Conservation (phyloP, 2,888 invertebrate species). For the Athalia circularis region DNA sequence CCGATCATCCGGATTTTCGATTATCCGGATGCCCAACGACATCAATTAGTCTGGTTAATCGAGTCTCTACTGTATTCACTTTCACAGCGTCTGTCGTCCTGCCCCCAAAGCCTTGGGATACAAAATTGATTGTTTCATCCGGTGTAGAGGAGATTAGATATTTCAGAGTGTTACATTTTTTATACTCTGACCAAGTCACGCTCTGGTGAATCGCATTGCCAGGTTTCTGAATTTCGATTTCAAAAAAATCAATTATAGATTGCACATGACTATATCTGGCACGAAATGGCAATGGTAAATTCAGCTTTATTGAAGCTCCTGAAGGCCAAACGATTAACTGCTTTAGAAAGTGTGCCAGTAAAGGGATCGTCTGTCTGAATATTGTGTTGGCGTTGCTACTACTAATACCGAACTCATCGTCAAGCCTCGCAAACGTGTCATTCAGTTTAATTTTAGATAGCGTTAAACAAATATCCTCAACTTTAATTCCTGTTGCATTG, state of each 20-base stretch:
- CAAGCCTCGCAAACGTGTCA: conserved; percentile 50
- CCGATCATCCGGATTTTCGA: too few relatives aligned
- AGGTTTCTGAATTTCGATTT: conserved; percentile 62
- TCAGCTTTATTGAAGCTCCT: conserved; percentile 19
- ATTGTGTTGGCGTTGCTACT: conserved; percentile 47
- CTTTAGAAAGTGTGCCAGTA: conserved; percentile 47
- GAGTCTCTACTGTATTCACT: too few relatives aligned
- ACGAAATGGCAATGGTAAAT: conserved; percentile 50
- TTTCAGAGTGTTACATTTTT: conserved; percentile 63
- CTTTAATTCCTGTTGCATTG: conserved; percentile 19
- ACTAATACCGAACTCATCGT: conserved; percentile 50
- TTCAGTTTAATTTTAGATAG: conserved; percentile 50
- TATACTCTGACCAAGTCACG: conserved; percentile 63
- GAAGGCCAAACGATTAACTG: conserved; percentile 44
- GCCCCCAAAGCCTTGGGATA: conserved; percentile 57
- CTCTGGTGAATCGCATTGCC: conserved; percentile 54
- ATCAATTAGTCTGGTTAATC: too few relatives aligned
- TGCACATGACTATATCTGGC: conserved; percentile 53
- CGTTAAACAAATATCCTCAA: conserved; percentile 47
- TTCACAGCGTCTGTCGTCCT: conserved; percentile 52
- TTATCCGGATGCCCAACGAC: too few relatives aligned
- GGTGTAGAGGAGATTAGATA: conserved; percentile 60
- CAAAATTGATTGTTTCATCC: conserved; percentile 56
- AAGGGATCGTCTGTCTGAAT: conserved; percentile 50
- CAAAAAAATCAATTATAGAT: conserved; percentile 60